Percentiles rank a stretch among this genome's conserved stretches.
Conservation (phyloP, 2,888 invertebrate genomes). For the Thalpophila matura region DNA sequence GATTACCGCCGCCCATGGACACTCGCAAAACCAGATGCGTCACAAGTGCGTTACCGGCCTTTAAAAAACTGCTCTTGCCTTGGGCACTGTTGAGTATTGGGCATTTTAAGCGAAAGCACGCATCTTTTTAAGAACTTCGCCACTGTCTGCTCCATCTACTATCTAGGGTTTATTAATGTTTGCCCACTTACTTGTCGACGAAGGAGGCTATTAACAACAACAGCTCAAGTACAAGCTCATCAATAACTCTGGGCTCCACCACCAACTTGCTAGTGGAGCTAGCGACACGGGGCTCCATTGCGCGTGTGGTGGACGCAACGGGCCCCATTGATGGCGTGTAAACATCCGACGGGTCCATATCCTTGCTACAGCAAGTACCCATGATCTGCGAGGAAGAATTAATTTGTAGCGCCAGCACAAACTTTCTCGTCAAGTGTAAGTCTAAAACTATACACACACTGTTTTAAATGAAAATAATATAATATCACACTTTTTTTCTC, state of each 20-base stretch:
- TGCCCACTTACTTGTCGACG: slow-evolving; percentile 93
- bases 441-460: no score
- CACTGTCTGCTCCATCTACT: background rate
- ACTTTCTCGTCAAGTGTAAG: no score
- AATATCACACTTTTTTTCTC: no score
- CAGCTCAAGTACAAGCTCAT: slow-evolving; percentile 95
- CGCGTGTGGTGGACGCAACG: slow-evolving; percentile 50
- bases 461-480: no score
- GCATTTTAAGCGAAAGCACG: no score
- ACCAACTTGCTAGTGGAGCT: slow-evolving; percentile 63
- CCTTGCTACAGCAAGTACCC: slow-evolving; percentile 95
- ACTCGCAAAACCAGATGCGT: no score
- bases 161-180: background rate
- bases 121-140: no score
- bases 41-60: no score
- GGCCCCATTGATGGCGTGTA: slow-evolving; percentile 76
- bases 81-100: no score
- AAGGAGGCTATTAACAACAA: slow-evolving; percentile 95
- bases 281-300: slow-evolving; percentile 62
- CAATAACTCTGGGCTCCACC: slow-evolving; percentile 89
- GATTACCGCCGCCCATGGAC: no score
- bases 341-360: slow-evolving; percentile 89
- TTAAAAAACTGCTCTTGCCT: no score
- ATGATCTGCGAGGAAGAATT: slow-evolving; percentile 82
- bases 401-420: background rate